phyloP scores from a whole-genome alignment of 2,888 invertebrate species.

The Drosophila tanythrix region DNA sequence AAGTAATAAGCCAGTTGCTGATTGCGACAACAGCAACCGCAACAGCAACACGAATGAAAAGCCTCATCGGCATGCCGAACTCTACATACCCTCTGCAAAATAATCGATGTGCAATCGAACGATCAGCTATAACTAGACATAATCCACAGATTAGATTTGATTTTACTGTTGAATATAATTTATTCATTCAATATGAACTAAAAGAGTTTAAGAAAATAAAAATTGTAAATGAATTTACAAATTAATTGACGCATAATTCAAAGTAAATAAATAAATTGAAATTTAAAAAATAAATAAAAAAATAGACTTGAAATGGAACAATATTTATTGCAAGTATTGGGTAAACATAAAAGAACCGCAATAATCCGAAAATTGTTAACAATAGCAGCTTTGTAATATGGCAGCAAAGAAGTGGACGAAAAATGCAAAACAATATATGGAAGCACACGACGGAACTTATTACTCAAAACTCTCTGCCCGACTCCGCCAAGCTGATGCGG shows the following conservation, averaged over 20 bases:
- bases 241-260: neutral
- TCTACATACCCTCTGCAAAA: neutral
- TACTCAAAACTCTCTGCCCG: too few relatives aligned
- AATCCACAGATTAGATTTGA: neutral
- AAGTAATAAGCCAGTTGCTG: slow-evolving; percentile 28
- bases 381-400: too few relatives aligned
- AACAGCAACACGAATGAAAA: too few relatives aligned
- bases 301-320: neutral
- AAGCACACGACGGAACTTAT: too few relatives aligned
- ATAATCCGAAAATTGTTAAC: too few relatives aligned
- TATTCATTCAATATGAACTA: too few relatives aligned
- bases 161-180: neutral
- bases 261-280: neutral
- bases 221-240: neutral
- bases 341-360: too few relatives aligned
- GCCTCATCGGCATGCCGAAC: neutral
- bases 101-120: neutral
- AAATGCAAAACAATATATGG: neutral
- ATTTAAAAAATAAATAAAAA: neutral
- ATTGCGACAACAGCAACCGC: neutral
- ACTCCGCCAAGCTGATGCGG: too few relatives aligned
- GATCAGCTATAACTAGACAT: neutral
- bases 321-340: neutral
- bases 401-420: neutral
- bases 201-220: too few relatives aligned